Percentiles rank a stretch among this genome's conserved stretches.
These are phyloP conservation scores for Nanorana parkeri DNA, from an alignment of 2,113 vertebrate species.

Conservation along the genomic window DNA sequence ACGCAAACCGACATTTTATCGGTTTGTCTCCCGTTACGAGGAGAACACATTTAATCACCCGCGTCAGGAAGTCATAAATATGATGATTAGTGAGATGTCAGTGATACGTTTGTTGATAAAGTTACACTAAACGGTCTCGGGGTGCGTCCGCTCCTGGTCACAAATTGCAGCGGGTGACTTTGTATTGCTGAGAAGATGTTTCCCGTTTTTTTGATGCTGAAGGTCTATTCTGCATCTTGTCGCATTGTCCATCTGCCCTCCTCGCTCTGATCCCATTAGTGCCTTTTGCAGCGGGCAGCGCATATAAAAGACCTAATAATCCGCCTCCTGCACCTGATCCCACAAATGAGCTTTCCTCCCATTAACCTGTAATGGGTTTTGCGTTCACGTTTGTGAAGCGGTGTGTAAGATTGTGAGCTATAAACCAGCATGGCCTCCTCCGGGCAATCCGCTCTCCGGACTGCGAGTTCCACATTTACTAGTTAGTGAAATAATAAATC, in stretches of 20 bases:
- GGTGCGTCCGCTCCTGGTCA: too few relatives aligned
- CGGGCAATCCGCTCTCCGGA: neutral
- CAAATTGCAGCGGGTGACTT: too few relatives aligned
- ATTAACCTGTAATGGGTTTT: slow-evolving; percentile 1
- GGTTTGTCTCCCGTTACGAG: too few relatives aligned
- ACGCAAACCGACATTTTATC: too few relatives aligned
- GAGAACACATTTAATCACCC: too few relatives aligned
- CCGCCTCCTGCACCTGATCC: neutral
- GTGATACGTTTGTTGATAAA: too few relatives aligned
- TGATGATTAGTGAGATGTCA: too few relatives aligned
- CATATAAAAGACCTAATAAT: slow-evolving; percentile 7
- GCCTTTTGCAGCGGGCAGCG: neutral
- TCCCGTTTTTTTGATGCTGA: too few relatives aligned
- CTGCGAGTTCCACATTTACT: neutral
- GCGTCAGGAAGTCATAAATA: too few relatives aligned
- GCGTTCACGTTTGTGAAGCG: neutral
- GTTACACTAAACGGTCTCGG: too few relatives aligned
- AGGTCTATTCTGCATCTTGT: neutral
- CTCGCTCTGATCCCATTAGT: neutral
- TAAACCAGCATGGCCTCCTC: neutral
- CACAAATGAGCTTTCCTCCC: neutral
- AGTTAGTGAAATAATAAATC: slow-evolving; percentile 24
- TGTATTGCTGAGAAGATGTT: too few relatives aligned
- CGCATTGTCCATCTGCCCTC: neutral
- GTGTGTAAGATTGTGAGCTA: neutral